Base-by-base conservation (phyloP, 2,113 vertebrate genomes). In the Egretta garzetta region DNA sequence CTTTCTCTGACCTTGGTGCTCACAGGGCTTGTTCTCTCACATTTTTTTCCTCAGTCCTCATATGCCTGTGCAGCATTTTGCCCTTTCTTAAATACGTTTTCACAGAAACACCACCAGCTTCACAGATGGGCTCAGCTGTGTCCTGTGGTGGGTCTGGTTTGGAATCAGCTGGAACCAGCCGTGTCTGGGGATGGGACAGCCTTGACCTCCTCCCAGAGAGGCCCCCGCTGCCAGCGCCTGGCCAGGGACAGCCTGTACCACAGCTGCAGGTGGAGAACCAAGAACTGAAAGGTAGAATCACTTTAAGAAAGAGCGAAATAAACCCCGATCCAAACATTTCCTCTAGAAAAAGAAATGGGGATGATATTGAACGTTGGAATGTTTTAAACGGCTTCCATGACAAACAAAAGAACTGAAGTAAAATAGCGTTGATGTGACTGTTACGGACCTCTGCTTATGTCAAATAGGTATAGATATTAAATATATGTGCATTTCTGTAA, bases 61-160 rank as follows among this genome's bases (percentile, higher is more conserved):
- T 10, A 14, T 7, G 13, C 35, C 76, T 8, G 35, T 21, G 37
- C 30, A n/a, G 60, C 30, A 6, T 52, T 71, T 83, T 24, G 18
- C 67, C n/a, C 23, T 60, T 19, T n/a, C 55, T 23, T 14, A 41
- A 45, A 32, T 6, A 53, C 12, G 2, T 35, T 73, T 63, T 35
- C 37, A 16, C 68, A 12, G 37, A n/a, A 15, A 26, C 37, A 43
- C 12, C 37, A n/a, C 56, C 50, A 23, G 22, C 50, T 39, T 37
- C 60, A 9, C 28, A 3, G 41, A 22, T 32, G 9, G n/a, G 18
- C 56, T 72, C 7, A 4, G 30, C 45, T 8, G 5, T n/a, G 26
- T 72, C 32, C 49, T 39, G 43, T 0, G 9, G 41, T 18, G 68
- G 23, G 11, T 64, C n/a, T 10, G 0, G 12, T 27, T 32, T 7